Conservation (phyloP, 2,888 invertebrate genomes). For the Pseudoips prasinana region DNA sequence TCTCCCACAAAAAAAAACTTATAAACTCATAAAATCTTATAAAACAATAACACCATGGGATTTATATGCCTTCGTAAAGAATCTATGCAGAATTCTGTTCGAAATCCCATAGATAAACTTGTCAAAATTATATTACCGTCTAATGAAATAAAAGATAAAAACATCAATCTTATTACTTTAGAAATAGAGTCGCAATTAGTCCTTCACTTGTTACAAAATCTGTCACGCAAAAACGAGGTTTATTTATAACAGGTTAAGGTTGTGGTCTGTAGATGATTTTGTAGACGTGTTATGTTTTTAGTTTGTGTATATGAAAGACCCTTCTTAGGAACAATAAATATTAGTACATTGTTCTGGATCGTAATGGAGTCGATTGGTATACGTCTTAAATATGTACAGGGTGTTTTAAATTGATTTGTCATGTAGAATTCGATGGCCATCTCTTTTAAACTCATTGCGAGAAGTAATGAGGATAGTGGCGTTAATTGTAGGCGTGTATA, state of each 20-base stretch:
- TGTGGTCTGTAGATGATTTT: background rate
- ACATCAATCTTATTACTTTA: no score
- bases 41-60: slow-evolving; percentile 19
- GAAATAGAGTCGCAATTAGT: no score
- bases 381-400: slow-evolving; percentile 23
- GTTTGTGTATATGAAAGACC: slow-evolving; percentile 6
- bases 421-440: no score
- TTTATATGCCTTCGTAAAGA: slow-evolving; percentile 24
- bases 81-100: slow-evolving; percentile 25
- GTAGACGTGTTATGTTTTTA: background rate
- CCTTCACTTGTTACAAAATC: no score
- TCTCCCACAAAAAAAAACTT: no score
- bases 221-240: no score
- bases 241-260: background rate
- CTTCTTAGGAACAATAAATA: slow-evolving; percentile 24
- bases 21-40: background rate
- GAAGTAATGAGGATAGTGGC: no score
- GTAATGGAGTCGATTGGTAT: slow-evolving; percentile 28
- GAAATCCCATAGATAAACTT: slow-evolving; percentile 10
- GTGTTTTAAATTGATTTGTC: no score
- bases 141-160: no score
- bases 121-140: no score
- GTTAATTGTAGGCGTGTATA: no score
- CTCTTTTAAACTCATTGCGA: no score
- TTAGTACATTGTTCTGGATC: slow-evolving; percentile 19